phyloP scores from a whole-genome alignment of 2,113 vertebrate genomes.

The Mesembrinibis cayennensis region DNA sequence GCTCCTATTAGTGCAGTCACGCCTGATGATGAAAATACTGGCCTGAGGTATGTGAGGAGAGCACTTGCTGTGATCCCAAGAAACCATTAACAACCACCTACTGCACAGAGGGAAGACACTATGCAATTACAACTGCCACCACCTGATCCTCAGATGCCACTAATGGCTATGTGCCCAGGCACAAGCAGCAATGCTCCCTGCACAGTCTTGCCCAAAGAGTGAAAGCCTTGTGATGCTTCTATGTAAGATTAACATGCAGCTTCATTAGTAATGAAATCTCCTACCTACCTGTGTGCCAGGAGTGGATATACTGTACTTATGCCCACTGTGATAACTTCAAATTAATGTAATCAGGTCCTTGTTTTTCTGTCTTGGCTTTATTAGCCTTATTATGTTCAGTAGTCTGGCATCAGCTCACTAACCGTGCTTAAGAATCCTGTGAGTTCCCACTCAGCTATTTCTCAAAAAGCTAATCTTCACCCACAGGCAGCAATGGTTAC shows the following conservation, averaged over 20 bases:
- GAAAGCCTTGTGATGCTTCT: neutral
- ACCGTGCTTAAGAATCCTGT: neutral
- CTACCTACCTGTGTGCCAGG: neutral
- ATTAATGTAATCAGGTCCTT: neutral
- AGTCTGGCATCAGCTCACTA: neutral
- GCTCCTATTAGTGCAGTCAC: neutral
- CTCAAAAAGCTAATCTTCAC: neutral
- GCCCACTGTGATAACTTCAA: neutral
- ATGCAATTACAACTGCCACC: neutral
- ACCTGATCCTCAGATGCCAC: rapidly evolving
- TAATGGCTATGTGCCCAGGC: neutral
- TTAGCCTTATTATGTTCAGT: neutral
- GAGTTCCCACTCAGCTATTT: neutral
- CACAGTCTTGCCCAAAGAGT: neutral
- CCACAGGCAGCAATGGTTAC: neutral
- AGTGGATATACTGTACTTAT: neutral
- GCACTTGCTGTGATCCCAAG: neutral
- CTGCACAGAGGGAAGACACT: neutral
- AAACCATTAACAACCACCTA: neutral
- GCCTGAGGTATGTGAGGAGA: neutral
- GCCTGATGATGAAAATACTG: neutral
- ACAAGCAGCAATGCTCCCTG: neutral
- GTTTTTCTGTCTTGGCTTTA: neutral
- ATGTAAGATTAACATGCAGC: rapidly evolving
- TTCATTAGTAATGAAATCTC: neutral